Percentiles rank a stretch among this genome's conserved stretches.
These are phyloP conservation scores for Tyrophagus putrescentiae DNA, from an alignment of 1,140 invertebrate species.

Conservation along the genomic window DNA sequence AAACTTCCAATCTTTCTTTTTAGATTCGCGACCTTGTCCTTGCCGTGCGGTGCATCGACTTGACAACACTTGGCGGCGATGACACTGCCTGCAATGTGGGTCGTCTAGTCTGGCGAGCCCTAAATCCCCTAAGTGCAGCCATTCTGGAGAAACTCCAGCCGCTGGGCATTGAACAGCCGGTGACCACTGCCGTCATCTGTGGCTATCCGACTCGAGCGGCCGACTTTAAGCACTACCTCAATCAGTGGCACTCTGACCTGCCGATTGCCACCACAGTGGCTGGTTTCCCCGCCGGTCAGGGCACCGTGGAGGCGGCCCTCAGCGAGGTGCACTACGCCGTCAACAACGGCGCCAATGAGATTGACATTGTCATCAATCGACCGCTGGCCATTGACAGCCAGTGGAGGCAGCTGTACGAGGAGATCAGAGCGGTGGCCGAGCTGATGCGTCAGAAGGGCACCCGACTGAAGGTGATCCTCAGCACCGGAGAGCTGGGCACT, in stretches of 20 bases:
- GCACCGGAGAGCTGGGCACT: constrained; percentile 75
- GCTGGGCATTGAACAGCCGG: no score
- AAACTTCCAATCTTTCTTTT: no score
- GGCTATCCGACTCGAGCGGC: constrained; percentile 72
- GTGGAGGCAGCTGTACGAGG: constrained; percentile 65
- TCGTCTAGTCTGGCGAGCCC: constrained; percentile 61
- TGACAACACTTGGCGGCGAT: constrained; percentile 76
- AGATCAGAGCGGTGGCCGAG: constrained; percentile 53
- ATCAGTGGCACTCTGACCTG: constrained; percentile 24
- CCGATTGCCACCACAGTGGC: constrained; percentile 58
- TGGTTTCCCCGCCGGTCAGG: constrained; percentile 85
- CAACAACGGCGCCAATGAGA: constrained; percentile 69
- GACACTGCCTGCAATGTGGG: constrained; percentile 69
- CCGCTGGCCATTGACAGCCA: constrained; percentile 62
- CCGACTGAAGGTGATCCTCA: constrained; percentile 84
- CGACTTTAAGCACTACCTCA: no score
- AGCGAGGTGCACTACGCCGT: constrained; percentile 70
- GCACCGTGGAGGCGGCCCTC: constrained; percentile 59
- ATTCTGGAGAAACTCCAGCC: constrained; percentile 32
- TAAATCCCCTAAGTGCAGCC: constrained; percentile 39
- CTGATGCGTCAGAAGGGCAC: constrained; percentile 50
- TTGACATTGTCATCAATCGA: constrained; percentile 91
- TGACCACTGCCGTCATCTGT: constrained; percentile 67
- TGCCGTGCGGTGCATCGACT: constrained; percentile 68
- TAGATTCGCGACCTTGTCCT: constrained; percentile 41